Base-by-base conservation (phyloP, 2,888 invertebrate species). In the Acleris cristana region DNA sequence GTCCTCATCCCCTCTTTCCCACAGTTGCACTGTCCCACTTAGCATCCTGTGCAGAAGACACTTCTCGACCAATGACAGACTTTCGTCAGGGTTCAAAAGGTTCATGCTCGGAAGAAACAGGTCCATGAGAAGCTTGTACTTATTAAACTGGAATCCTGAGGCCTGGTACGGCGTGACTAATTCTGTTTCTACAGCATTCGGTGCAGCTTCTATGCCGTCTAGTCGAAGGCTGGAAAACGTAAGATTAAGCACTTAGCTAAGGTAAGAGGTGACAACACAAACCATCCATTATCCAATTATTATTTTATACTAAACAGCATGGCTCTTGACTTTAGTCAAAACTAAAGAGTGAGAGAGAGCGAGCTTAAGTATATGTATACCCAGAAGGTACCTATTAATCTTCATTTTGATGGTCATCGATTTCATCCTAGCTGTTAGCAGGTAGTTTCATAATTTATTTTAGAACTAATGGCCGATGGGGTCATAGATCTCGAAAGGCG, bases 1-100 rank as follows among this genome's bases (percentile, higher is more conserved):
- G 68, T 79, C 85, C 80, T 95, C 95, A 77, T 95, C 95, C 3
- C 94, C 95, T 74, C 95, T 86, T 76, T 94, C 93, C 91, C 93
- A 93, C 40, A 88, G 90, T 69, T 93, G 92, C 1, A 95, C 93
- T 0, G 94, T 87, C 5, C 93, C 93, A 70, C 95, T 95, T 58
- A 95, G 79, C 86, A 95, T 90, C 73, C 85, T 89, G 77, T 95
- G 95, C 23, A 92, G 73, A 16, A 89, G 77, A 69, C 92, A 92
- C 69, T 86, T 90, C 78, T 95, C 94, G n/a, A 82, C 78, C 21
- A 82, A 63, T 6, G 87, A 82, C 51, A 95, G 79, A 34, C 77
- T 80, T 67, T 87, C 86, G 57, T 90, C 87, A 2, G 86, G 78
- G 64, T 86, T 78, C 18, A 92, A 69, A 8, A 90, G 80, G 59